Base-by-base conservation (phyloP, 2,888 invertebrate species). In the Drosophila hamatofila region DNA sequence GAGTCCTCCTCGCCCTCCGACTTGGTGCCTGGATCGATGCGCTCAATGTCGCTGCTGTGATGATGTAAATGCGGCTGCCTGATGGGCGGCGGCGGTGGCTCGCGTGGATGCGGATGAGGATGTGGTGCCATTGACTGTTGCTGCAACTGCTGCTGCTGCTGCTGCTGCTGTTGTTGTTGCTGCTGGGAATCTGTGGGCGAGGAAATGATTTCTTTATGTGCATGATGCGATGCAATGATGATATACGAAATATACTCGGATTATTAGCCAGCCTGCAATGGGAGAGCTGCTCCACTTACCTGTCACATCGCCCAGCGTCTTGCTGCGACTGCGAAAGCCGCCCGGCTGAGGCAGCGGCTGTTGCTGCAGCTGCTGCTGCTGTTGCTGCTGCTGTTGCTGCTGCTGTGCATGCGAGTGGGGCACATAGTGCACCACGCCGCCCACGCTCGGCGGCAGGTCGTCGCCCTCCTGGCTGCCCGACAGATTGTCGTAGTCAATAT, bases 231-330 rank as follows among this genome's bases (percentile, higher is more conserved):
- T 30, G 48, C 30, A 12, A 49, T 4, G 62, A 70, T 72, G 62
- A 49, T 61, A 39, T 30, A 27, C 27, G 33, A 49, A 54, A 42
- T 30, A 18, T 27, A 21, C 18, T 21, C 6, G 11, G 27, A 12
- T 58, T 46, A 58, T 64, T 69, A 64, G 64, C 54, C 37, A 23
- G 23, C 35, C 57, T n/a, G 21, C 52, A 37, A 14, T 5, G 12
- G 49, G 21, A 21, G 14, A 16, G 33, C 33, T 18, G 33, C 46
- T 27, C 16, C n/a, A 79, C 92, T 91, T 92, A 96, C 97, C 97
- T 89, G 95, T 94, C 65, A 96, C 94, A 92, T 98, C 98, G 82
- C 97, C 97, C 80, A 98, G 95, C n/a, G 97, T 98, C 94, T 97
- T 97, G 94, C 98, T 98, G 88, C 98, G 95, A 81, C 96, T 95